Evolutionary conservation across 2,888 invertebrate genomes (phyloP).

Genomic region (Nineta flava): DNA sequence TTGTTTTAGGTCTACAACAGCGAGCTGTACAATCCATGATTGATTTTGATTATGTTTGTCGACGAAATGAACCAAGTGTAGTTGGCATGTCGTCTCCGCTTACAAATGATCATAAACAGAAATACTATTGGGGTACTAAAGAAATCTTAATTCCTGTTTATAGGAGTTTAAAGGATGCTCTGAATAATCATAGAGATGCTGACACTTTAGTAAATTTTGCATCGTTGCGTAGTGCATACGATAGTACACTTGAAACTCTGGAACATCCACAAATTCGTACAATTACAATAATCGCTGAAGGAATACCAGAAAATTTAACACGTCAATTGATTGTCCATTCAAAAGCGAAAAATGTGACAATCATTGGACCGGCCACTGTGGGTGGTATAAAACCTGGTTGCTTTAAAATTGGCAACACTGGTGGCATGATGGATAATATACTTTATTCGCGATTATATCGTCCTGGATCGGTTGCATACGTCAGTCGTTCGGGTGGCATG

Average conservation of each 20-base stretch:
- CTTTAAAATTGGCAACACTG: conserved; percentile 98
- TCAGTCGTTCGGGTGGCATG: conserved; percentile 92
- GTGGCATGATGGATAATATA: conserved; percentile 99
- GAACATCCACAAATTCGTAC: conserved; percentile 87
- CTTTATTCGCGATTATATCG: conserved; percentile 92
- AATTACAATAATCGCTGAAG: conserved; percentile 97
- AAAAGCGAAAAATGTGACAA: conserved; percentile 45
- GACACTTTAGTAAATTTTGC: conserved; percentile 96
- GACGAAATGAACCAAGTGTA: conserved; percentile 76
- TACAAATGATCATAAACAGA: conserved; percentile 96
- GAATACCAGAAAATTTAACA: conserved; percentile 98
- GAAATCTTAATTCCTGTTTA: conserved; percentile 87
- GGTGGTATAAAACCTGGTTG: conserved; percentile 98
- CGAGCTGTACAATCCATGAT: conserved; percentile 93
- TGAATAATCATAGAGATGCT: conserved; percentile 84
- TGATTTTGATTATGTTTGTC: conserved; percentile 90
- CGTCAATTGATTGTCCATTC: conserved; percentile 78
- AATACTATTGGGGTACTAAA: conserved; percentile 99
- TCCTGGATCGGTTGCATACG: conserved; percentile 94
- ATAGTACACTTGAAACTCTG: conserved; percentile 89
- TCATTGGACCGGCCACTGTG: conserved; percentile 67
- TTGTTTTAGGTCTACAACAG: conserved; percentile 99
- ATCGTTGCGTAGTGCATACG: conserved; percentile 91
- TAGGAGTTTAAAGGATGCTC: conserved; percentile 93
- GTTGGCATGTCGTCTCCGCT: conserved; percentile 98